phyloP scores from a whole-genome alignment of 1,140 invertebrate genomes.

The Paralvinella palmiformis region DNA sequence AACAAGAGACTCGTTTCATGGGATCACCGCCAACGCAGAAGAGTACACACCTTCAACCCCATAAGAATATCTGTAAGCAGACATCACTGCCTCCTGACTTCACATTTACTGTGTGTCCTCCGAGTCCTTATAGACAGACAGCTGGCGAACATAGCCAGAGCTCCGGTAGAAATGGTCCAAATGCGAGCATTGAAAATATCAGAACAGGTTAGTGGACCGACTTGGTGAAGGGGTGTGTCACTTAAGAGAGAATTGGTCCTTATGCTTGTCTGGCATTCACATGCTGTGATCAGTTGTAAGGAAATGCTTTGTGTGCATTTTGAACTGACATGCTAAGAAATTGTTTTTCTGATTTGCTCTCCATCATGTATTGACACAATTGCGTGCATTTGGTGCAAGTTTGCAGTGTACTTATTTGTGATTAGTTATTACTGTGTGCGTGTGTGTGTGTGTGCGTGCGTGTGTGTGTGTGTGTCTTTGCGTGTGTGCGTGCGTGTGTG shows the following conservation, averaged over 20 bases:
- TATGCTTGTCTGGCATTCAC: background rate
- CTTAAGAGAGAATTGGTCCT: background rate
- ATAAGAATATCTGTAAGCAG: constrained; percentile 21
- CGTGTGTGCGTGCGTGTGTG: no score
- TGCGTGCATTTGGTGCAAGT: no score
- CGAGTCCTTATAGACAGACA: constrained; percentile 25
- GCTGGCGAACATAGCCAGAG: background rate
- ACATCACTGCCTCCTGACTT: constrained; percentile 34
- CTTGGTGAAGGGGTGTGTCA: background rate
- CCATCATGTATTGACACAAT: no score
- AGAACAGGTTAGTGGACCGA: background rate
- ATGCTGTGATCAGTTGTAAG: no score
- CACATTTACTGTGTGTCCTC: constrained; percentile 36
- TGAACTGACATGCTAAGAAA: no score
- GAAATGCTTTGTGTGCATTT: no score
- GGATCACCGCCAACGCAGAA: background rate
- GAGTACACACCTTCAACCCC: background rate
- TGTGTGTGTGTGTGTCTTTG: no score
- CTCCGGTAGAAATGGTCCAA: background rate
- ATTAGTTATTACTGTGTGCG: no score
- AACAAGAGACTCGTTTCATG: background rate
- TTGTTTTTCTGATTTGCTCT: no score
- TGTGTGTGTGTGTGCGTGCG: no score
- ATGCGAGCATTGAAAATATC: background rate
- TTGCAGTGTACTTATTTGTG: no score